phyloP scores from a whole-genome alignment of 2,888 invertebrate species.

The Melanostoma scalare region DNA sequence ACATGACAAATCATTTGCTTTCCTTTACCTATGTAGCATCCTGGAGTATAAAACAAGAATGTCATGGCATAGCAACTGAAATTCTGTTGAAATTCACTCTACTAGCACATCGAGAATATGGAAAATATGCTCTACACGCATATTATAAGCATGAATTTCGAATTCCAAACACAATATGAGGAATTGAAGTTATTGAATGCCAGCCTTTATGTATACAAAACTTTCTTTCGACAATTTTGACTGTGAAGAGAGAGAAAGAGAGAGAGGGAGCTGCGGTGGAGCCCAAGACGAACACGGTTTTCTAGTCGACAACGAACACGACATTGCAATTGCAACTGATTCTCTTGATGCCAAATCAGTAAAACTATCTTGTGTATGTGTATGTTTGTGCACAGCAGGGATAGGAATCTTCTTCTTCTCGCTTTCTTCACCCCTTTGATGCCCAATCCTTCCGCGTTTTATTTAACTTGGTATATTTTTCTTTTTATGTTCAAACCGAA shows the following conservation, averaged over 20 bases:
- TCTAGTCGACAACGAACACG: slow-evolving; percentile 32
- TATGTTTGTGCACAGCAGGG: slow-evolving; percentile 47
- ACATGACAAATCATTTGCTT: too few relatives aligned
- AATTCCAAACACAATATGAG: slow-evolving; percentile 71
- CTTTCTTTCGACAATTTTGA: slow-evolving; percentile 31
- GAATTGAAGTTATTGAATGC: slow-evolving; percentile 70
- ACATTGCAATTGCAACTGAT: slow-evolving; percentile 55
- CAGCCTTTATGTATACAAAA: slow-evolving; percentile 49
- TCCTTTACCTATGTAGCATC: too few relatives aligned
- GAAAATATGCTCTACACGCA: slow-evolving; percentile 57
- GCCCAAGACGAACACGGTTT: slow-evolving; percentile 6
- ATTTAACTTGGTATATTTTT: slow-evolving; percentile 18
- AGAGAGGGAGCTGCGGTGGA: neutral
- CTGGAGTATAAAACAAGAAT: too few relatives aligned
- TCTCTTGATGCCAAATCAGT: slow-evolving; percentile 20
- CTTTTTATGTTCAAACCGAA: slow-evolving; percentile 23
- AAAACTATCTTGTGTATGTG: neutral
- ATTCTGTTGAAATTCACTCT: slow-evolving; percentile 7
- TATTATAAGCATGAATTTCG: slow-evolving; percentile 68
- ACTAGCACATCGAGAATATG: neutral
- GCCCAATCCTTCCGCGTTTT: slow-evolving; percentile 3
- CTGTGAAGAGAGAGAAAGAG: neutral
- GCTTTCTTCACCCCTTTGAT: too few relatives aligned
- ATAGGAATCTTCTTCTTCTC: slow-evolving; percentile 31
- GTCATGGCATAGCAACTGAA: too few relatives aligned